These are phyloP conservation scores for Callipepla californica DNA, from an alignment of 2,113 vertebrate species.

Conservation along the genomic window DNA sequence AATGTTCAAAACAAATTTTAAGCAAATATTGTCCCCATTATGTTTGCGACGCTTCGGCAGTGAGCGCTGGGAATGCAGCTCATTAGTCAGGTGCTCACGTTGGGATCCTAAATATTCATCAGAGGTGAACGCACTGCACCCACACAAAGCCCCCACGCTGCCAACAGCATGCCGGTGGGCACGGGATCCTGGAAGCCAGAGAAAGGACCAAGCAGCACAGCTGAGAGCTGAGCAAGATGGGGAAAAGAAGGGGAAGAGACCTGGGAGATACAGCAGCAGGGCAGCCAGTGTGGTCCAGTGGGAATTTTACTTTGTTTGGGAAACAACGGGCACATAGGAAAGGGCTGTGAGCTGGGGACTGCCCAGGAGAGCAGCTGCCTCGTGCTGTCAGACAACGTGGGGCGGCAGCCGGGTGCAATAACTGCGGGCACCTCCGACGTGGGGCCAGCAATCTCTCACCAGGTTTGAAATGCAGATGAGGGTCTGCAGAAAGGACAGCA, in stretches of 20 bases:
- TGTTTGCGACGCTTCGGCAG: background rate
- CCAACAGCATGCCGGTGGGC: background rate
- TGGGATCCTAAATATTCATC: background rate
- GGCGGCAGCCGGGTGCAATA: conserved; percentile 52
- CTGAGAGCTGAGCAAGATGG: background rate
- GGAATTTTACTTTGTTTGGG: conserved; percentile 46
- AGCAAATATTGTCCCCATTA: conserved; percentile 46
- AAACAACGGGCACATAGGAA: conserved; percentile 37
- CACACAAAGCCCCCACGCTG: background rate
- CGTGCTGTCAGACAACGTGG: too few relatives aligned
- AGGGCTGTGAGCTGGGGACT: conserved; percentile 47
- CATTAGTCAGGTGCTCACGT: background rate
- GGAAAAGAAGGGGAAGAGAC: background rate
- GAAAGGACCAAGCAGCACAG: background rate
- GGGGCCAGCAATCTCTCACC: conserved; percentile 34
- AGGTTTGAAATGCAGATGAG: conserved; percentile 68
- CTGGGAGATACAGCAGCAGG: conserved; percentile 58
- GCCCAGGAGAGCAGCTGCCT: conserved; percentile 66
- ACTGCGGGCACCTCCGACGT: background rate
- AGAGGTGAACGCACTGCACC: background rate
- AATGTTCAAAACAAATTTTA: conserved; percentile 46
- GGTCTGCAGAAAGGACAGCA: conserved; percentile 61
- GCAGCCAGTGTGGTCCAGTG: conserved; percentile 43
- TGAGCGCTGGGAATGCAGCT: background rate
- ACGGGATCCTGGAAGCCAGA: background rate